A percentile compares a stretch with the other conserved stretches of the same genome.
These are phyloP conservation scores for Caligus rogercresseyi DNA, from an alignment of 1,140 invertebrate genomes.

Conservation along the genomic window DNA sequence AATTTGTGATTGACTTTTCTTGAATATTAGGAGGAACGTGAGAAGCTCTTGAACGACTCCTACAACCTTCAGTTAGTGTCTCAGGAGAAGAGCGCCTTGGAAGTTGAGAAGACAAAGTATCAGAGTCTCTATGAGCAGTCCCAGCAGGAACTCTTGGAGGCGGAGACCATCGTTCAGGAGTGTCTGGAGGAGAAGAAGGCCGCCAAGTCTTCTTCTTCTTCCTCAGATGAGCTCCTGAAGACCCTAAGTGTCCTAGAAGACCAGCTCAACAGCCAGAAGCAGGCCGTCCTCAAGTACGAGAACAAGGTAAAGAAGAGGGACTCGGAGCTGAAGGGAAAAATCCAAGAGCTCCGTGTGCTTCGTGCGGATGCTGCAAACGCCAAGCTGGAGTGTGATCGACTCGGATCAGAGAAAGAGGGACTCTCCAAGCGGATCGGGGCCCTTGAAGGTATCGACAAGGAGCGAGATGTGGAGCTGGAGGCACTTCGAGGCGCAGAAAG, in stretches of 20 bases:
- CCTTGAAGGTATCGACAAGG: constrained; percentile 2
- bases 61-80: neutral
- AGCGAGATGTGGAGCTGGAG: neutral
- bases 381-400: neutral
- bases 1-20: too few species aligned
- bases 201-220: neutral
- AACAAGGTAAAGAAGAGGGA: constrained; percentile 10
- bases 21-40: neutral
- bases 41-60: neutral
- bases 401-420: neutral
- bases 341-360: constrained; percentile 5
- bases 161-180: constrained; percentile 10
- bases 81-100: neutral
- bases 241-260: neutral
- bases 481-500: neutral
- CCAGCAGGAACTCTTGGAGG: constrained; percentile 8
- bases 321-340: constrained; percentile 15
- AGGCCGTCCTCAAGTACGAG: constrained; percentile 14
- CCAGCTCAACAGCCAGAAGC: constrained; percentile 1
- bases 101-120: neutral
- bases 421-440: neutral
- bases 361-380: constrained; percentile 12
- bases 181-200: constrained; percentile 15
- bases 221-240: neutral
- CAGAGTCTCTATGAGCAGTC: constrained; percentile 2